Conservation (phyloP, 2,888 invertebrate species). For the Panzeria rudis region DNA sequence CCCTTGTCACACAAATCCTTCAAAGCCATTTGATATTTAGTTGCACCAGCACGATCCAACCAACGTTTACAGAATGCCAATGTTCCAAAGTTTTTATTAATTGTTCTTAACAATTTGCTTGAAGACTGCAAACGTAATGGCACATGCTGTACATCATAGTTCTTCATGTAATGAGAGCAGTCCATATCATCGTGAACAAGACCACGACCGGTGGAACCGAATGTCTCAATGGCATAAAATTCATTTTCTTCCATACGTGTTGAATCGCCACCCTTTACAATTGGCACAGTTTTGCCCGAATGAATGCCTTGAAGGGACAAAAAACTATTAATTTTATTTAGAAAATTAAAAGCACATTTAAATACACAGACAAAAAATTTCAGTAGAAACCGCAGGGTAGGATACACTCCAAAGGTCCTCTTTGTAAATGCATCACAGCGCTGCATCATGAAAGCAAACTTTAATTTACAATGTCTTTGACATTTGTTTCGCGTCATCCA, state of each 20-base stretch:
- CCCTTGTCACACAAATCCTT: conserved; percentile 99
- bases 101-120: conserved; percentile 94
- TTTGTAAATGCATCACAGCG: no score
- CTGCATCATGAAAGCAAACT: no score
- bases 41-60: conserved; percentile 98
- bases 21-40: conserved; percentile 98
- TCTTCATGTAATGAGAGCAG: conserved; percentile 99
- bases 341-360: background rate
- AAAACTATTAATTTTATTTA: background rate
- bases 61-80: conserved; percentile 99
- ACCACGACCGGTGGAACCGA: conserved; percentile 98
- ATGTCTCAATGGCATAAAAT: conserved; percentile 99
- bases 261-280: conserved; percentile 99
- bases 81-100: conserved; percentile 98
- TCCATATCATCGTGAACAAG: conserved; percentile 99
- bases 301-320: conserved; percentile 71
- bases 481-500: no score
- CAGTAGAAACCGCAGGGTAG: no score
- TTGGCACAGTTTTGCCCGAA: conserved; percentile 98
- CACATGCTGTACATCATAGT: conserved; percentile 96
- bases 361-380: no score
- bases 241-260: conserved; percentile 99
- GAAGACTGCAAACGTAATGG: conserved; percentile 96
- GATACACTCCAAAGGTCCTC: no score
- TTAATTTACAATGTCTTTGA: no score